A percentile compares a stretch with the other conserved stretches of the same genome.
phyloP scores from a whole-genome alignment of 2,113 vertebrate species.

The Catharus minimus region DNA sequence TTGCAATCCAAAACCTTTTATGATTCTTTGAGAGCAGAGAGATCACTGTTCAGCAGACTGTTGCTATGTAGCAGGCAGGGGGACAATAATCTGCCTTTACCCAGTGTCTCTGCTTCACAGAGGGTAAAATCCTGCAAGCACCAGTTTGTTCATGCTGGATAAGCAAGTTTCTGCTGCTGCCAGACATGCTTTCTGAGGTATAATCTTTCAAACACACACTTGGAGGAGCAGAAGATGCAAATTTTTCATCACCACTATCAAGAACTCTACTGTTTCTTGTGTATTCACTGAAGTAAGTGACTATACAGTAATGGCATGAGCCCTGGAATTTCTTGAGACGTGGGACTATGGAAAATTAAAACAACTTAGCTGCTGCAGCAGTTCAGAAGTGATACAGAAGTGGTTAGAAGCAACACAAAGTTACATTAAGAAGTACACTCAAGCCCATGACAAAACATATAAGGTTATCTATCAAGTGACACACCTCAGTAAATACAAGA shows the following conservation, averaged over 20 bases:
- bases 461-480: neutral
- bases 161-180: neutral
- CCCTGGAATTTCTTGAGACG: neutral
- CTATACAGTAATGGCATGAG: neutral
- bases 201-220: accelerated
- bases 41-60: neutral
- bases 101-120: neutral
- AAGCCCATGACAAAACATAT: neutral
- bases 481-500: neutral
- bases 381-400: neutral
- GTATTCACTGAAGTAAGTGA: neutral
- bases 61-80: neutral
- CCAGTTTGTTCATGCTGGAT: neutral
- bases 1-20: neutral
- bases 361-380: neutral
- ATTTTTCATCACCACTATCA: neutral
- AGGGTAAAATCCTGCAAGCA: neutral
- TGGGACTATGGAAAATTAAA: neutral
- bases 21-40: neutral
- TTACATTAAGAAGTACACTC: neutral
- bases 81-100: neutral
- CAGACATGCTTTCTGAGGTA: neutral
- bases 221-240: neutral
- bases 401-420: neutral
- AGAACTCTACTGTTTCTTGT: neutral